Conservation (phyloP, 2,797 vertebrate genomes). For the Setipinna tenuifilis region DNA sequence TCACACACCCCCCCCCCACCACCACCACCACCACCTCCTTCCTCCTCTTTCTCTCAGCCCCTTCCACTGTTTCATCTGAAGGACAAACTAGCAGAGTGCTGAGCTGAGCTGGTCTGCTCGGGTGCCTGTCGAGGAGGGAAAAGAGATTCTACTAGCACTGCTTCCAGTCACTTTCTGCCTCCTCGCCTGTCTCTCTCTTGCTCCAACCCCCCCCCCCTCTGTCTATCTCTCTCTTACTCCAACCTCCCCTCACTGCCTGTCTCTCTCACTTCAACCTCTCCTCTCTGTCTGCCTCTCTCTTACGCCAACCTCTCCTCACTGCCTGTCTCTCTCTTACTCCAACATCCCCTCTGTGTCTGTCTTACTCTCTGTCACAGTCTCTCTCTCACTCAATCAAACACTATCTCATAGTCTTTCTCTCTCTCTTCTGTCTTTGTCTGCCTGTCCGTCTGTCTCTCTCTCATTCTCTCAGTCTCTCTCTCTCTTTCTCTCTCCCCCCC, state of each 20-base stretch:
- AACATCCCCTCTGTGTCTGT: too few relatives aligned
- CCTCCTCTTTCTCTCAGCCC: not conserved
- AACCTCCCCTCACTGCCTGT: not conserved
- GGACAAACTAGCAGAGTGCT: conserved; percentile 9
- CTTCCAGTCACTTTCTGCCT: not conserved
- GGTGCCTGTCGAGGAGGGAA: not conserved
- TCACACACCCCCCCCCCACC: not conserved
- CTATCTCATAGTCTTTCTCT: too few relatives aligned
- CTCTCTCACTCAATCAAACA: too few relatives aligned
- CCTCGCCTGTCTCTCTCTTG: not conserved
- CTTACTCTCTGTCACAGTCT: too few relatives aligned
- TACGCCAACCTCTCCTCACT: too few relatives aligned
- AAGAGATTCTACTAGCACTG: not conserved
- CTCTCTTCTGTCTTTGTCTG: too few relatives aligned
- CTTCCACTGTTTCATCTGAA: not conserved
- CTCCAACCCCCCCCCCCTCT: not conserved
- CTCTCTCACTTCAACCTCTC: too few relatives aligned
- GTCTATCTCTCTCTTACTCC: not conserved
- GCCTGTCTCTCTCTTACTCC: too few relatives aligned
- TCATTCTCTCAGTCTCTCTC: too few relatives aligned
- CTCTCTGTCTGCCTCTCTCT: too few relatives aligned
- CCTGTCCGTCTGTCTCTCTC: too few relatives aligned
- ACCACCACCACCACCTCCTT: not conserved
- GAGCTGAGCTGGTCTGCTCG: not conserved
- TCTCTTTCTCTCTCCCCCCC: too few relatives aligned